Base-by-base conservation (phyloP, 2,888 invertebrate species). In the Eulithis testata region DNA sequence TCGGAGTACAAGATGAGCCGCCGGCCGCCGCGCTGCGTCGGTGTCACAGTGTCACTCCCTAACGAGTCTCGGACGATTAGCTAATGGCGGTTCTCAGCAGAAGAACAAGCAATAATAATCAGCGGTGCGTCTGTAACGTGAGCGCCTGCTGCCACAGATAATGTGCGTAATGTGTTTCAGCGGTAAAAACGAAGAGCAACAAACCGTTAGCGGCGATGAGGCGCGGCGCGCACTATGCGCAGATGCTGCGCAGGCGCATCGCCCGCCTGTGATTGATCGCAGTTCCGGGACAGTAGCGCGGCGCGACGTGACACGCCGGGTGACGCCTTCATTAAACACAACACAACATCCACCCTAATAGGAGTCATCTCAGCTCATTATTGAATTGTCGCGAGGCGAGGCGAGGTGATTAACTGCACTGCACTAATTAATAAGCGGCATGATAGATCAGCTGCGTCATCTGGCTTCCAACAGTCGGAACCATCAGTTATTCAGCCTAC, bases 201-300 rank as follows among this genome's bases (percentile, higher is more conserved):
- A 84, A 84, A 85, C 85, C 86, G 85, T 85, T 78, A 83, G 60
- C 66, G 74, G 74, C 77, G 71, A 62, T 75, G 81, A 77, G 55
- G 65, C 62, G 69, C 70, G 51, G 57, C 69, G 61, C 69, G 60
- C 71, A 56, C 72, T 74, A 68, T 52, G 66, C 62, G 68, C 72
- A 56, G 57, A 63, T 68, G 70, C 71, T 60, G 68, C 69, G 60
- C 67, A 65, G 14, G 68, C 69, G 60, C 67, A 65, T 6, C 9
- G 40, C 40, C 8, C 40, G 14, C 1, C 44, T 21, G 63, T 66
- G 68, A 51, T 56, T 36, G 44, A 57, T 57, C 66, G 71, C 71
- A 55, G 58, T 66, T 40, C 64, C 58, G 51, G 56, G 51, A 7
- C 21, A 21, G 21, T 21, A 21, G 58, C 68, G 70, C 69, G 67